Percentiles rank a stretch among this genome's conserved stretches.
These are phyloP conservation scores for Scarus forsteni DNA, from an alignment of 2,797 vertebrate genomes.

Conservation along the genomic window DNA sequence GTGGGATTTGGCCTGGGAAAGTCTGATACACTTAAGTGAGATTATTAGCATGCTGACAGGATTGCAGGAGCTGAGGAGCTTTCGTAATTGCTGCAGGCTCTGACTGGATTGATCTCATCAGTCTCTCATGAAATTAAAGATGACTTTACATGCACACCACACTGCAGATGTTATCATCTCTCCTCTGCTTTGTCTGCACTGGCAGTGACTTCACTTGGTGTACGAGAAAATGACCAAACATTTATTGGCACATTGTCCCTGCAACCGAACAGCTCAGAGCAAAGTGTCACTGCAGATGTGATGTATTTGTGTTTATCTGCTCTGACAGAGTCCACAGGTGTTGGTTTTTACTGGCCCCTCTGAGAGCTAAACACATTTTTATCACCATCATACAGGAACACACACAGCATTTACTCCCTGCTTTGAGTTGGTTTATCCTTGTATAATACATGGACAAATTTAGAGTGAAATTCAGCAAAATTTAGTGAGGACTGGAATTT, in stretches of 20 bases:
- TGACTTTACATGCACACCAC: slow-evolving; percentile 17
- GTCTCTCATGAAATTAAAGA: slow-evolving; percentile 35
- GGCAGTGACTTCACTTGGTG: slow-evolving; percentile 61
- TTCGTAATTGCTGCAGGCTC: too few relatives aligned
- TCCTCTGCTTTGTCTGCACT: slow-evolving; percentile 37
- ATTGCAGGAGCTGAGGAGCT: too few relatives aligned
- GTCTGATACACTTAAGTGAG: too few relatives aligned
- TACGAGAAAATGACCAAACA: slow-evolving; percentile 63
- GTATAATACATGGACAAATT: too few relatives aligned
- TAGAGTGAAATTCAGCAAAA: too few relatives aligned
- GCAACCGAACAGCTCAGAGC: slow-evolving; percentile 1
- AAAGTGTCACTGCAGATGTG: slow-evolving; percentile 62
- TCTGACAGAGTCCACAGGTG: slow-evolving; percentile 74
- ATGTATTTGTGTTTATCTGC: slow-evolving; percentile 72
- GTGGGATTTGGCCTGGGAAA: too few relatives aligned
- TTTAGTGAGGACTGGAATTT: too few relatives aligned
- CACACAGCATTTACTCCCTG: slow-evolving; percentile 22
- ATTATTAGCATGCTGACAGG: too few relatives aligned
- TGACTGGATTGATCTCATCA: too few relatives aligned
- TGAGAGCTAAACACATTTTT: neutral
- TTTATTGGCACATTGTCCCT: slow-evolving; percentile 61
- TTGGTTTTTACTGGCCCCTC: slow-evolving; percentile 15
- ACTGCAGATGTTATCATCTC: slow-evolving; percentile 49
- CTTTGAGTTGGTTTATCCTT: neutral
- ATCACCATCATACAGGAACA: neutral